Base-by-base conservation (phyloP, 2,888 invertebrate genomes). In the Conistra vaccinii region DNA sequence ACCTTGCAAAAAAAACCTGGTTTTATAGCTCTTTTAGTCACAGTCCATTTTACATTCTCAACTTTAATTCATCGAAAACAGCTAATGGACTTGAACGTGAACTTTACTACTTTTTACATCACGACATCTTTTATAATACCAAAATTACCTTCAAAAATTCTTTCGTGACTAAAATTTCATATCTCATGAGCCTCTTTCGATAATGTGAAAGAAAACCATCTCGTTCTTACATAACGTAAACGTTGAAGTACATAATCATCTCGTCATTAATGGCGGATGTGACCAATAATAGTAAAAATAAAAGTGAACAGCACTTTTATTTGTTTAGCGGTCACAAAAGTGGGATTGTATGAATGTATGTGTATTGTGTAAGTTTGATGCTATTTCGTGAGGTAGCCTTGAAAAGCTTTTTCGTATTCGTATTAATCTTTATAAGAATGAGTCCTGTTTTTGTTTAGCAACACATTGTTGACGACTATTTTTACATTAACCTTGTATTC, bases 241-340 rank as follows among this genome's bases (percentile, higher is more conserved):
- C 69, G 76, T 65, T 65, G 53, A 70, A 71, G 68, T 77, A 78
- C 66, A 77, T 81, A 80, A 83, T 85, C 61, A 77, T 76, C 68
- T 20, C 66, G 62, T 66, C 78, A 77, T 85, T 88, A 83, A 68
- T 75, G 78, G 29, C 85, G 86, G 88, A 88, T 87, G 83, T 87
- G 82, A 82, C 78, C 76, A 78, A 68, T 73, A 76, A 57, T 32
- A 78, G 57, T 63, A 78, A 86, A 84, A 81, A 86, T 74, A 86
- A 84, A 78, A 78, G 66, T 67, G 65, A 73, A 71, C 58, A 84
- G 66, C 45, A 76, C 62, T 73, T 76, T 80, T 86, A 78, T 85
- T 88, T 85, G 71, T 81, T 76, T 78, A 76, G 57, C 42, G 68
- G 71, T 61, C 55, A 26, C 60, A 68, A 76, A 86, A 76, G 88